A percentile compares a stretch with the other conserved stretches of the same genome.
Evolutionary conservation across 2,113 vertebrate genomes (phyloP).

Genomic region (Felis chaus): DNA sequence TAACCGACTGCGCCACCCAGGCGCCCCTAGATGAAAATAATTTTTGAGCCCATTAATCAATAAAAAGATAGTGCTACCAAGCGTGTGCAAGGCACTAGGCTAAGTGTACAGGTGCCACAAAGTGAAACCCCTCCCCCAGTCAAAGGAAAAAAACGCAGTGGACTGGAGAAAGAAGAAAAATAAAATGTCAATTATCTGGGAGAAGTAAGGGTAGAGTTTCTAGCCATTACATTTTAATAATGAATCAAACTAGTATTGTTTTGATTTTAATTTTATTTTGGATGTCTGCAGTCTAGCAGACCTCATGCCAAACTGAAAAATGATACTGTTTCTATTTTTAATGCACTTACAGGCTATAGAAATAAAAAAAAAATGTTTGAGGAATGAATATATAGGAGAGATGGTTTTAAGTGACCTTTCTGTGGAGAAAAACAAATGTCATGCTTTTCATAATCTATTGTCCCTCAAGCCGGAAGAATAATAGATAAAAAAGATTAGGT

Average conservation of each 20-base stretch:
- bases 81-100: neutral
- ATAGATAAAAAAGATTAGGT: constrained; percentile 50
- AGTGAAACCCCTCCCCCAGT: neutral
- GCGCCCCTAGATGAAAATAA: neutral
- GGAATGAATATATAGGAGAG: constrained; percentile 25
- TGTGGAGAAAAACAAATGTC: constrained; percentile 51
- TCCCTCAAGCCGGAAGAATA: constrained; percentile 35
- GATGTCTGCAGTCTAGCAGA: constrained; percentile 43
- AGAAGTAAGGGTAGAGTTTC: neutral
- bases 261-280: constrained; percentile 65
- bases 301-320: constrained; percentile 34
- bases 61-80: neutral
- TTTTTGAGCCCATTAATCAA: neutral
- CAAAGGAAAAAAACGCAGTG: neutral
- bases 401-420: constrained; percentile 37
- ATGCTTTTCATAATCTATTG: constrained; percentile 17
- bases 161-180: neutral
- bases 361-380: neutral
- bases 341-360: constrained; percentile 1
- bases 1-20: no score
- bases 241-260: constrained; percentile 33
- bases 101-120: neutral
- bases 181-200: constrained; percentile 42
- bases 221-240: constrained; percentile 46
- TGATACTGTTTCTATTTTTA: constrained; percentile 56